Evolutionary conservation across 1,140 invertebrate genomes (phyloP), one percentile per base, ranked within the genome.

Genomic region (Ostrea denselamellosa): DNA sequence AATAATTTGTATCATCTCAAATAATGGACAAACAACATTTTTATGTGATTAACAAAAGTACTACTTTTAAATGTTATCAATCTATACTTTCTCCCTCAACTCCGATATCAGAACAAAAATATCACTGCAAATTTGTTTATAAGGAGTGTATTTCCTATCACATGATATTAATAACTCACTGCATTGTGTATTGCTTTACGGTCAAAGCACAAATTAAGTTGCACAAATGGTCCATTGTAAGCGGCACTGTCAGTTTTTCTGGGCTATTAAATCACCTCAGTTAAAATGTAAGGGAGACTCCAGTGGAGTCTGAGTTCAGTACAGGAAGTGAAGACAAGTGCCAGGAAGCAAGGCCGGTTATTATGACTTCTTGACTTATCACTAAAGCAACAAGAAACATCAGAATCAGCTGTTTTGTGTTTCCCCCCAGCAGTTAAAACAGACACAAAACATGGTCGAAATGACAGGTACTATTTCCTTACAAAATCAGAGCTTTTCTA

Each of bases 331-430:
- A 17, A 77, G 25, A 25, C 68, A 12, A n/a, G 56, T 77, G 34
- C 34, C 34, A 44, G 34, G 34, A 44, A 44, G 34, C 34, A 44
- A 44, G 5, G 34, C 34, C 25, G 28, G 28, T 34, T 34, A 10
- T 77, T 12, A 77, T 77, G 28, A 12, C 68, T 28, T 77, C 68
- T 77, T 77, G 68, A 77, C 68, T 77, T 77, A 77, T 77, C 68
- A 77, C 25, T 77, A 14, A 14, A 77, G 28, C 68, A 77, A 28
- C 25, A 77, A 34, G 68, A 34, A 77, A 77, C 68, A 77, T 77
- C 28, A 77, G 28, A 77, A 77, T 77, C 68, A 5, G 22, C 68
- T 14, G 68, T 77, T 77, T 14, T 25, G 8, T 22, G 22, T 12
- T 62, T 19, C 14, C 28, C 65, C 68, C 68, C 25, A 17, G 25